Base-by-base conservation (phyloP, 2,888 invertebrate genomes). In the Electrophaes corylata region DNA sequence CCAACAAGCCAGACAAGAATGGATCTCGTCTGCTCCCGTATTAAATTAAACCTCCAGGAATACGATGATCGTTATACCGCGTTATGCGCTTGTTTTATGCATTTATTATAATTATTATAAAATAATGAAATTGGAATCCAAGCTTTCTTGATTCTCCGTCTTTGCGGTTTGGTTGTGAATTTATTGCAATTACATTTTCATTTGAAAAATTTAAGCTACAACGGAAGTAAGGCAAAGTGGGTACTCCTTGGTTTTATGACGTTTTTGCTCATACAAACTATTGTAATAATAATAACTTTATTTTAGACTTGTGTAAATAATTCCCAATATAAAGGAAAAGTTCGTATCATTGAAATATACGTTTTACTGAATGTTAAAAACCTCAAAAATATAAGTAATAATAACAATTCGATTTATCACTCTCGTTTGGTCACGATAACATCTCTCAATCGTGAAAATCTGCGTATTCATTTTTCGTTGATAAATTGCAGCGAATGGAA, bases 401-500 rank as follows among this genome's bases (percentile, higher is more conserved):
- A n/a, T n/a, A n/a, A n/a, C n/a, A n/a, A 45, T 56, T 60, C 52
- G 50, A 61, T 61, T 63, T 58, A 65, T 62, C 55, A 44, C 37
- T 10, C 26, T 61, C 62, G 47, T 62, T 56, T 54, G 46, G 29
- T 23, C 47, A 33, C 26, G 50, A 60, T 56, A 52, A 50, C 31
- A 59, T 57, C 60, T 56, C 52, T 31, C 41, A 58, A 66, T 69
- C 54, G 59, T 62, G 68, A 72, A 70, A 70, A 66, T 65, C 67
- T 64, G 62, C 64, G 65, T 60, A 64, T 74, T 73, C 69, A 73
- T 76, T 71, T 69, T 69, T 67, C 45, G 57, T 63, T 78, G 73
- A 75, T 73, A 75, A 73, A 77, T 76, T 72, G 72, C 69, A 70
- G 53, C 45, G 52, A 68, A 70, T 63, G 63, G 57, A 56, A 60